Evolutionary conservation across 2,797 vertebrate species (phyloP), one percentile per base, ranked within the genome.

Genomic region (Pipistrellus kuhlii): DNA sequence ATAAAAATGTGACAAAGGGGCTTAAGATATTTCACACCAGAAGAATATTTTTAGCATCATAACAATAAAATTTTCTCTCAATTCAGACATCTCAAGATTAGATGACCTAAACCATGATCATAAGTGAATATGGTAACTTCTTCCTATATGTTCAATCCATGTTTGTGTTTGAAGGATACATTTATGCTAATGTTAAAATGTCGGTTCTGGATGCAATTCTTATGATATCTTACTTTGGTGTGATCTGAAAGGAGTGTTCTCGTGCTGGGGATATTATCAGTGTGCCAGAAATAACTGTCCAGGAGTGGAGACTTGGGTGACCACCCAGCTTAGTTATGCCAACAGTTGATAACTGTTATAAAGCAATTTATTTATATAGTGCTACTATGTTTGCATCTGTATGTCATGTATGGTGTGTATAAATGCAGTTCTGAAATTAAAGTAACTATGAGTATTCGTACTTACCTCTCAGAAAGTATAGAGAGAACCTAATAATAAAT

Each of bases 41-140:
- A 57, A 53, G 1, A 12, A 3, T 1, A 75, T 41, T 84, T 95
- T 77, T 30, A 78, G 2, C 12, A 21, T 38, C n/a, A 76, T 89
- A 7, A 8, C 51, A 68, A 27, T 75, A 27, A 95, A 91, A 53
- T 92, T 96, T 88, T 81, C 57, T 6, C 2, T 96, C 88, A 69
- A 80, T 18, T 46, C 1, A 89, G 48, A 6, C n/a, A 35, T 41
- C 73, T 96, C 88, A 62, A 21, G 44, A 57, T 75, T 89, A 57
- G 14, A 57, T 38, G 41, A 93, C 64, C 35, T 30, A 57, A 32
- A 11, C 2, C 89, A 44, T 48, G 30, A 21, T 2, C 3, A 71
- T 35, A 12, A 64, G 64, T 92, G 80, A 88, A 83, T 75, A 35
- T 0, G 27, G 9, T 62, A 85, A 17, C 35, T 62, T 55, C 38